Conservation (phyloP, 1,140 invertebrate genomes). For the Eubasilissa regina region DNA sequence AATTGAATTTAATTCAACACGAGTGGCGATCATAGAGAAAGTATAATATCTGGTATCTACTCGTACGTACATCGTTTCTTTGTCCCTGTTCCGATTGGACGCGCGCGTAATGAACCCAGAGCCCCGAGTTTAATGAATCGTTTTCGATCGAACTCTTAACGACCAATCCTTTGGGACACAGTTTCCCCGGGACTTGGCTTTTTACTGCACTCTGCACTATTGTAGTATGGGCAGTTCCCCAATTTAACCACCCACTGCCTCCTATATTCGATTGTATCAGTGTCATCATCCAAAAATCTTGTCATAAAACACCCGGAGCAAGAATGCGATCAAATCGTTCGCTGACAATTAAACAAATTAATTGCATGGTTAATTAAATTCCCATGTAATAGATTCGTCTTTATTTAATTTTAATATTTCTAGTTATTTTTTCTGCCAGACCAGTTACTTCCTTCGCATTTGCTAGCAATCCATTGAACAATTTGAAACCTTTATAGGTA, state of each 20-base stretch:
- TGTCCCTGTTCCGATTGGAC: constrained; percentile 39
- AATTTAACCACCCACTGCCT: neutral
- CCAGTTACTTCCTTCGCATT: too few relatives aligned
- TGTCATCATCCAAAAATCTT: neutral
- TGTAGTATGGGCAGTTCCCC: constrained; percentile 1
- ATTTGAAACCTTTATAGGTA: too few relatives aligned
- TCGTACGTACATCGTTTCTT: constrained; percentile 12
- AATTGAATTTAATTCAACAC: neutral
- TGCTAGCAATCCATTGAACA: too few relatives aligned
- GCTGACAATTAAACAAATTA: too few relatives aligned
- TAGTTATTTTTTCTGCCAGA: too few relatives aligned
- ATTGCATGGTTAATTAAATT: too few relatives aligned
- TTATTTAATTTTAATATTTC: too few relatives aligned
- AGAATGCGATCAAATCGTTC: too few relatives aligned
- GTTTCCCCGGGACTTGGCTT: constrained; percentile 10
- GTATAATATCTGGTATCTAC: constrained; percentile 29
- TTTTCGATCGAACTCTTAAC: constrained; percentile 51
- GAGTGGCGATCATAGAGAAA: neutral
- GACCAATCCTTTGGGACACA: constrained; percentile 36
- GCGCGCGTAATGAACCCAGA: constrained; percentile 45
- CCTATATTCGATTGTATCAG: neutral
- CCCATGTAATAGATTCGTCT: too few relatives aligned
- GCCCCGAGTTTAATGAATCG: constrained; percentile 49
- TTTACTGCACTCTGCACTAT: constrained; percentile 24
- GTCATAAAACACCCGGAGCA: too few relatives aligned